Conservation (phyloP, 2,888 invertebrate genomes). For the Allygus modestus region DNA sequence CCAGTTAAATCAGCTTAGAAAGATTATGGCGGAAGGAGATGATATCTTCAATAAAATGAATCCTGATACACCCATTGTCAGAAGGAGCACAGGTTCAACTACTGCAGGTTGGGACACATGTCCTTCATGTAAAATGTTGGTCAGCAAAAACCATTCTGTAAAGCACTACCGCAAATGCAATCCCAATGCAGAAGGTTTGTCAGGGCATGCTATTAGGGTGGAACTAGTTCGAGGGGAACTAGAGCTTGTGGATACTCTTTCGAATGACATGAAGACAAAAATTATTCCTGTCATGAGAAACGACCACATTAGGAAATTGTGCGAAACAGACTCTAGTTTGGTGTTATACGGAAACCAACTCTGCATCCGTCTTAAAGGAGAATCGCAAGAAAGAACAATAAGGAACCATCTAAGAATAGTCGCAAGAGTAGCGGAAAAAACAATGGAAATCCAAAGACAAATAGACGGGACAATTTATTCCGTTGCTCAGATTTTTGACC, state of each 20-base stretch:
- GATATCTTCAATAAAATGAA: background rate
- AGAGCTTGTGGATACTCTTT: background rate
- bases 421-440: background rate
- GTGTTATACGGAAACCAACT: conserved; percentile 9
- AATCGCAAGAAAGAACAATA: background rate
- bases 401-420: conserved; percentile 13
- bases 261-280: conserved; percentile 17
- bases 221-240: background rate
- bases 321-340: background rate
- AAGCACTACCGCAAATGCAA: background rate
- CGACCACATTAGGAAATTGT: background rate
- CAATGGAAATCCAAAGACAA: background rate
- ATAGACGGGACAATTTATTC: background rate
- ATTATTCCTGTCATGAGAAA: conserved; percentile 36
- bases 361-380: background rate
- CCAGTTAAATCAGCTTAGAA: background rate
- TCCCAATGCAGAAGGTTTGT: background rate
- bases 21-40: background rate
- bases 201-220: background rate
- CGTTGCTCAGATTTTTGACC: background rate
- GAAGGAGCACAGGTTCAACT: background rate
- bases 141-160: conserved; percentile 1
- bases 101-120: background rate
- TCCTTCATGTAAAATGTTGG: background rate
- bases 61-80: background rate